Evolutionary conservation across 2,888 invertebrate genomes (phyloP).

Genomic region (Theodoxus fluviatilis): DNA sequence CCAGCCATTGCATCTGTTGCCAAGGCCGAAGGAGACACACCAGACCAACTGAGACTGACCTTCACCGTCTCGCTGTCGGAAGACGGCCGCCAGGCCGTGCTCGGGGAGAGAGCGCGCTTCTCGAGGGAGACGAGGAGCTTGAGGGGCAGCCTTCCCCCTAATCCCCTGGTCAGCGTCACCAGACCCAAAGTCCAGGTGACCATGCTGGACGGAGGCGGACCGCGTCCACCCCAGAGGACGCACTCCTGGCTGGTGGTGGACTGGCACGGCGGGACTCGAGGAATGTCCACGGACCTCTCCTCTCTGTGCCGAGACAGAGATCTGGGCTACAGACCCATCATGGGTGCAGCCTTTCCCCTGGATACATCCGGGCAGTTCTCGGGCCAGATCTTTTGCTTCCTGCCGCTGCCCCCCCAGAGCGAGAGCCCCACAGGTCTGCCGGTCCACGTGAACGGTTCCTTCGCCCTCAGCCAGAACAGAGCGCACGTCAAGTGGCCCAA

Average conservation of each 20-base stretch:
- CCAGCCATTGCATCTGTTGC: no score
- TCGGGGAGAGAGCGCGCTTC: no score
- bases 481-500: slow-evolving; percentile 59
- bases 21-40: no score
- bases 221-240: neutral
- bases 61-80: no score
- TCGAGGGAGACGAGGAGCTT: no score
- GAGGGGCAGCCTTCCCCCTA: no score
- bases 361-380: slow-evolving; percentile 23
- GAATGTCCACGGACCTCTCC: slow-evolving; percentile 32
- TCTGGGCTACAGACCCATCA: slow-evolving; percentile 43
- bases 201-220: no score
- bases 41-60: no score
- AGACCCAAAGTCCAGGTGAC: no score
- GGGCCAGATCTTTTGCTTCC: slow-evolving; percentile 59
- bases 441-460: slow-evolving; percentile 59
- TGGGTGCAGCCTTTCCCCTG: slow-evolving; percentile 45
- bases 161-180: no score
- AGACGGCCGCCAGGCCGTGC: no score
- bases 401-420: slow-evolving; percentile 56
- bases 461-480: slow-evolving; percentile 57
- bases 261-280: slow-evolving; percentile 33
- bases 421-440: slow-evolving; percentile 56
- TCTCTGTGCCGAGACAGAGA: slow-evolving; percentile 29
- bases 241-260: slow-evolving; percentile 39